Evolutionary conservation across 2,888 invertebrate genomes (phyloP).

Genomic region (Allophyes oxyacanthae): DNA sequence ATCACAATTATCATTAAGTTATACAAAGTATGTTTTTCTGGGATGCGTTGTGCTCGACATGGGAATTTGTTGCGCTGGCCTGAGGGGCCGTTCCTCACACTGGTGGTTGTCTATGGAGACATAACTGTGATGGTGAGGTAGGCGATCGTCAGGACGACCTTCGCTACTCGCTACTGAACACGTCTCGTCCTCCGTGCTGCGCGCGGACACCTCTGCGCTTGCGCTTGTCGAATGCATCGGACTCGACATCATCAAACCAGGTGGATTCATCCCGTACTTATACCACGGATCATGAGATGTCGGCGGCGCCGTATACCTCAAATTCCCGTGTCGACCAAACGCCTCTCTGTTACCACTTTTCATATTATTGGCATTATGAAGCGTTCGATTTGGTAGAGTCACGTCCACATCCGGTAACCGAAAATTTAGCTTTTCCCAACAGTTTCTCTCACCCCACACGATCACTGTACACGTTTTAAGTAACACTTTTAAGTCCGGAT

Average conservation of each 20-base stretch:
- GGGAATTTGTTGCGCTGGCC: constrained; percentile 85
- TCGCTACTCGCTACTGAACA: constrained; percentile 89
- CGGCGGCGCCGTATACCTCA: constrained; percentile 87
- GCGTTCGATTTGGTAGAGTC: constrained; percentile 89
- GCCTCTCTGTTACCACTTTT: constrained; percentile 85
- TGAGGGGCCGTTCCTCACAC: constrained; percentile 85
- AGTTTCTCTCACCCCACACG: constrained; percentile 94
- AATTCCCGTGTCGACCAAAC: constrained; percentile 85
- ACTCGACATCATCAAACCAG: constrained; percentile 89
- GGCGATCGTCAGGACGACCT: constrained; percentile 86
- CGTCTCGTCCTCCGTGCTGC: constrained; percentile 91
- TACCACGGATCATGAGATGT: constrained; percentile 88
- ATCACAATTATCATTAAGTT: constrained; percentile 63
- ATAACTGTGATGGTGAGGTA: constrained; percentile 89
- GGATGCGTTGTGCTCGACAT: constrained; percentile 84
- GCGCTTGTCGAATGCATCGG: constrained; percentile 90
- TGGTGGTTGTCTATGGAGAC: constrained; percentile 88
- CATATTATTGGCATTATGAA: constrained; percentile 85
- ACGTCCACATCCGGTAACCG: constrained; percentile 94
- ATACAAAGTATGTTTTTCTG: constrained; percentile 88
- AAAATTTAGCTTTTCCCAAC: constrained; percentile 96
- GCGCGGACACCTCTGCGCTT: constrained; percentile 90
- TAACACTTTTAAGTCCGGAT: constrained; percentile 93
- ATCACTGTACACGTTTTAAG: constrained; percentile 93
- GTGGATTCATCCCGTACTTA: constrained; percentile 86